Base-by-base conservation (phyloP, 2,888 invertebrate species). In the Nyleta sp. region DNA sequence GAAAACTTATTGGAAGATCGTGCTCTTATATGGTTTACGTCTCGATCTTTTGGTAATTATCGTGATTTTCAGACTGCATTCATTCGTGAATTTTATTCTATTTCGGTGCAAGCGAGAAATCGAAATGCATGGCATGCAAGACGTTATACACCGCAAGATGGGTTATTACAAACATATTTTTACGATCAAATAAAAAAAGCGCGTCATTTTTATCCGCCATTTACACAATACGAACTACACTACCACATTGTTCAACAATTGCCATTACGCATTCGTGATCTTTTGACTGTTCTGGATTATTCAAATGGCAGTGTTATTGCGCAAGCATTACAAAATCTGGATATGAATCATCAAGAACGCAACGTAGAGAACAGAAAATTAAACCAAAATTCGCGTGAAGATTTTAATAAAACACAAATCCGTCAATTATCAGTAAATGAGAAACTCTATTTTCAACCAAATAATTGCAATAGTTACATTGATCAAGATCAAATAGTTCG, bases 161-260 rank as follows among this genome's bases (percentile, higher is more conserved):
- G 24, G 31, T 60, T 55, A 10, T 38, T 75, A 31, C 60, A 67
- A 31, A 55, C 18, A 2, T 75, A 75, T 68, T 68, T 75, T 57
- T 60, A 46, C 53, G 53, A 68, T 28, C 74, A 75, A 57, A 13
- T 75, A 1, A 75, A 57, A 53, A 42, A 28, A 38, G 46, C 76
- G 2, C 44, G 17, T n/a, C 10, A 76, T 64, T 70, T 76, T 20
- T 22, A 64, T 20, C 76, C 59, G 7, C 59, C 70, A 10, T 70
- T 76, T 70, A 38, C 62, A 3, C n/a, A 35, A 8, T 70, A 64
- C 31, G 76, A 68, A 50, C 4, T 70, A 11, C 62, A 76, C 17
- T 76, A 67, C 20, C 48, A 76, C n/a, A 70, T 76, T 28, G 13
- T 76, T 1, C 74, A 68, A 8, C 74, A 74, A 46, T 11, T 74